Evolutionary conservation across 2,888 invertebrate genomes (phyloP), one percentile per base, ranked within the genome.

Genomic region (Colletes collaris): DNA sequence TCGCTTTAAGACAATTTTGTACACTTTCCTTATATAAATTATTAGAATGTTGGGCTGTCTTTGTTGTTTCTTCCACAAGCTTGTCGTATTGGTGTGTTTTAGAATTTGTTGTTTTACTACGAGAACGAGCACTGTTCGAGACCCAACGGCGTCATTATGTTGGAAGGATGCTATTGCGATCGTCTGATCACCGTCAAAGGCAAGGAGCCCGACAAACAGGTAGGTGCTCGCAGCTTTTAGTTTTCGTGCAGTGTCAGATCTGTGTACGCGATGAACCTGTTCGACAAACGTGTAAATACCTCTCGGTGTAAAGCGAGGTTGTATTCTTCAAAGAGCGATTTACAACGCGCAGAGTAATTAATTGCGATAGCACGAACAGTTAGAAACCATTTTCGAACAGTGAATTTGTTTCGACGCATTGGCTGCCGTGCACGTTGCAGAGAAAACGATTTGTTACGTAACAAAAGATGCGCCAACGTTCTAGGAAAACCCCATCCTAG

Each of bases 41-140:
- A 27, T 27, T 27, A 27, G 27, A 27, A 27, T 27, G 27, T 27
- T 27, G 27, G 27, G 2, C 1, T 27, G 2, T 27, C 27, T 27
- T 27, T 27, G 2, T 27, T 27, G 27, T 27, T 27, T 27, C 27
- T 27, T 27, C 27, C 27, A 27, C 27, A 2, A 27, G 27, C 27
- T 27, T 27, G 27, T 27, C 27, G 27, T 27, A 27, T 27, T 27
- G 55, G 59, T 60, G 44, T 79, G 62, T 95, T 95, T 52, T 95
- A 98, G 97, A 98, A 98, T 93, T 93, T 98, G 89, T 93, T 98
- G 86, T 98, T 98, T 93, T 98, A 98, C 94, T 98, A 97, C 93
- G 98, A 98, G 91, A 96, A 96, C 67, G 98, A 98, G 90, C 95
- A 95, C 89, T 96, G 96, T 88, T 94, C 95, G 27, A 94, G 96